Evolutionary conservation across 2,797 vertebrate genomes (phyloP).

Genomic region (Periophthalmus magnuspinnatus): DNA sequence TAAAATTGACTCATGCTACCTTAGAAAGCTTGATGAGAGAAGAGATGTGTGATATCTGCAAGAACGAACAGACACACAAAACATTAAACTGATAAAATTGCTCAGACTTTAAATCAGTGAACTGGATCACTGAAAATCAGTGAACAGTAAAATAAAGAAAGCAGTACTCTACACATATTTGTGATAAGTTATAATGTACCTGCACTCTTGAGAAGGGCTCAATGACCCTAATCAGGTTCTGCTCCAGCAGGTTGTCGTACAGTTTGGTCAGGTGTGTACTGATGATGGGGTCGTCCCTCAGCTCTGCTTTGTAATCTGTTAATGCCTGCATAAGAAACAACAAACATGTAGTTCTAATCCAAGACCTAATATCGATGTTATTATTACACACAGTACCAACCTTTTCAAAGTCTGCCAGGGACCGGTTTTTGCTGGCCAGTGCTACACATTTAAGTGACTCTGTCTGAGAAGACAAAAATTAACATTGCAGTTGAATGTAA

Average conservation of each 20-base stretch:
- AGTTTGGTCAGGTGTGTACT: slow-evolving; percentile 93
- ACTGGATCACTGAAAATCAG: no score
- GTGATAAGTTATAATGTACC: slow-evolving; percentile 64
- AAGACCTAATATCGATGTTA: neutral
- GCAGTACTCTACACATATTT: neutral
- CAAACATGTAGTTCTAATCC: neutral
- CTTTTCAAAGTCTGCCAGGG: slow-evolving; percentile 97
- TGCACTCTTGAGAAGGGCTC: slow-evolving; percentile 98
- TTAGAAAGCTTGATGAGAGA: slow-evolving; percentile 95
- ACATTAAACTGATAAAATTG: neutral
- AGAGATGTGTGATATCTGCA: slow-evolving; percentile 95
- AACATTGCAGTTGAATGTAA: neutral
- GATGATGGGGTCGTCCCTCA: slow-evolving; percentile 97
- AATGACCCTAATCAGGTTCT: slow-evolving; percentile 97
- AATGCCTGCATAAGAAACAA: slow-evolving; percentile 78
- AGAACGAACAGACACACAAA: slow-evolving; percentile 1
- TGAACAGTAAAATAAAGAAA: no score
- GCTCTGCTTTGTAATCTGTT: slow-evolving; percentile 93
- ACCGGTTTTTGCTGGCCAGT: slow-evolving; percentile 97
- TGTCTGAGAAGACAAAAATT: slow-evolving; percentile 74
- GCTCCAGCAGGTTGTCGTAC: slow-evolving; percentile 96
- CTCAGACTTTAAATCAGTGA: no score
- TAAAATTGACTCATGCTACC: slow-evolving; percentile 68
- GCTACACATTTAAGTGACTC: slow-evolving; percentile 97
- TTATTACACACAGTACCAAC: slow-evolving; percentile 66